Base-by-base conservation (phyloP, 92 coral and sea anemone species). In the Parazoanthus swiftii region DNA sequence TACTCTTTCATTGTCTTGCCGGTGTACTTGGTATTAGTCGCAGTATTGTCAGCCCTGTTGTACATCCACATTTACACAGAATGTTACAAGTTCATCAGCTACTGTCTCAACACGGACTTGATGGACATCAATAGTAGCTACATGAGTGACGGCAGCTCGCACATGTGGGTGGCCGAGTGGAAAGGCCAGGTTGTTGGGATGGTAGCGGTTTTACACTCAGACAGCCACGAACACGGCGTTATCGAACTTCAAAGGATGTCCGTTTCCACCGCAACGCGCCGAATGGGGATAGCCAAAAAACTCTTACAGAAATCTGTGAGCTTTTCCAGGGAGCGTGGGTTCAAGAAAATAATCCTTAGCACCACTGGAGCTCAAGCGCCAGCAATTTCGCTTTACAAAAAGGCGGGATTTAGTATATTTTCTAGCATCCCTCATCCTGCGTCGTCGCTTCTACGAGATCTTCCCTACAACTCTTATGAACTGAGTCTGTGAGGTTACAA, bases 331-430 rank as follows among this genome's bases (percentile, higher is more conserved):
- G 92, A 80, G 38, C 79, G 85, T 65, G 83, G 88, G 38, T 81
- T 84, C 29, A 82, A 92, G 68, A 92, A 90, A 77, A 79, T 94
- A n/a, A 81, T 92, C 16, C 78, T 94, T 70, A 85, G 92, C 23
- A 94, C 98, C 37, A 94, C 98, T n/a, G 94, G 94, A 43, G 98
- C 94, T 5, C 98, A 94, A 70, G 66, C 71, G 15, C 94, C 95
- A 14, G 98, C 98, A 13, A 94, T 88, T n/a, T 83, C 89, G 23
- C 74, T 94, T 70, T 94, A 94, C 93, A 90, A 89, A 73, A 93
- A 93, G 85, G 87, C 79, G 16, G 87, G 87, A 14, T 84, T 84
- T 18, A 84, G 87, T 71, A 84, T 84, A 72, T 84, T 84, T 48
- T 84, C 87, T 0, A 84, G 78, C 39, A 84, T 84, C 48, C 87